Conservation (phyloP, 2,797 vertebrate genomes). For the Pogonophryne albipinna region DNA sequence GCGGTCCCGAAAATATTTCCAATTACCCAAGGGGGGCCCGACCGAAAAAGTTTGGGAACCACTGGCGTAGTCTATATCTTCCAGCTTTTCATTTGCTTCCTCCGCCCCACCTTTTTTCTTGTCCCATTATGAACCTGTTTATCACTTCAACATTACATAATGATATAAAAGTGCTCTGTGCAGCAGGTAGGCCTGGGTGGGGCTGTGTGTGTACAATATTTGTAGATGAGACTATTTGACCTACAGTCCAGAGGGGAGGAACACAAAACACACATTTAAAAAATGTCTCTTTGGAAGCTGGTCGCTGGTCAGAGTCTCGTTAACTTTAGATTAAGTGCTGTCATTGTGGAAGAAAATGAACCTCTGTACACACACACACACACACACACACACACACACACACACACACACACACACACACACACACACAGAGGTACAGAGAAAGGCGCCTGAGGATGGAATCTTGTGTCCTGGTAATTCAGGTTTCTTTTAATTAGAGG, state of each 20-base stretch:
- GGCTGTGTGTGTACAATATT: background rate
- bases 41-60: too few species aligned
- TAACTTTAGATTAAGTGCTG: background rate
- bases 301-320: background rate
- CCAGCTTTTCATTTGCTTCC: background rate
- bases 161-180: background rate
- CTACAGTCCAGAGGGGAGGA: background rate
- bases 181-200: background rate
- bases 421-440: conserved; percentile 23
- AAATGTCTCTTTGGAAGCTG: too few species aligned
- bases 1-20: too few species aligned
- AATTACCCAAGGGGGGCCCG: too few species aligned
- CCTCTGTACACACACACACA: conserved; percentile 1
- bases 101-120: background rate
- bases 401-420: conserved; percentile 16
- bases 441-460: too few species aligned
- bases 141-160: background rate
- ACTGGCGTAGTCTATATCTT: too few species aligned
- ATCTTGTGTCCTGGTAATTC: too few species aligned
- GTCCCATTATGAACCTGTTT: background rate
- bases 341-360: background rate
- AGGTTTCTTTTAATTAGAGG: too few species aligned
- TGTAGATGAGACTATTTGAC: conserved; percentile 15
- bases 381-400: conserved; percentile 17
- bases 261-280: too few species aligned